These are phyloP conservation scores for Hippocampus guttulatus DNA, from an alignment of 2,113 vertebrate genomes.

Conservation along the genomic window DNA sequence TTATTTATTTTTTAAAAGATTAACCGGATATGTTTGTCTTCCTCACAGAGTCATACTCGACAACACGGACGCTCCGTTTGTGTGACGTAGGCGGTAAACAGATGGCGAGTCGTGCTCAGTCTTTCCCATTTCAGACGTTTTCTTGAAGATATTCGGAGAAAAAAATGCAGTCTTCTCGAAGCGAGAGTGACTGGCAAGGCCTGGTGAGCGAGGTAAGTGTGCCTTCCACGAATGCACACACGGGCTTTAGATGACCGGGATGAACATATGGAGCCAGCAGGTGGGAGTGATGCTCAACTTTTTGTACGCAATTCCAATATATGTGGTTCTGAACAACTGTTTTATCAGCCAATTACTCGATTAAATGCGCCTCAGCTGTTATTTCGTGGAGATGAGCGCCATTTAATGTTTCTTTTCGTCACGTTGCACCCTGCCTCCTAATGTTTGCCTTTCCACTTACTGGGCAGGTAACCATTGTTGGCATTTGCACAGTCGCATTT, in stretches of 20 bases:
- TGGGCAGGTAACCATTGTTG: conserved; percentile 1
- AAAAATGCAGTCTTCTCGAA: conserved; percentile 66
- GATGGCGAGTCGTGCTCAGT: background rate
- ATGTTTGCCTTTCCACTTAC: conserved; percentile 30
- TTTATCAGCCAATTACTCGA: background rate
- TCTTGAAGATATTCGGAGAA: background rate
- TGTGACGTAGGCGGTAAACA: background rate
- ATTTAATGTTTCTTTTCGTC: conserved; percentile 24
- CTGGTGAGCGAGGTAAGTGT: conserved; percentile 88
- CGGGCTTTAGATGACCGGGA: background rate
- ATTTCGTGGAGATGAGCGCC: conserved; percentile 28
- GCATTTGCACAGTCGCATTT: conserved; percentile 3
- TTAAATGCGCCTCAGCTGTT: conserved; percentile 3
- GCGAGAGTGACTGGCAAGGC: conserved; percentile 91
- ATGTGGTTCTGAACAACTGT: background rate
- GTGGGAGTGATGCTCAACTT: conserved; percentile 1
- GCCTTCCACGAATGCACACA: background rate
- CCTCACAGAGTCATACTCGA: background rate
- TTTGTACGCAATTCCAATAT: background rate
- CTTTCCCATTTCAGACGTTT: background rate
- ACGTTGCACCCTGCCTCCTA: conserved; percentile 7
- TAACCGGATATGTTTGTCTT: background rate
- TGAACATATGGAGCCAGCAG: conserved; percentile 47
- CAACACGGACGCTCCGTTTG: background rate
- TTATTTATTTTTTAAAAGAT: background rate